A percentile compares a stretch with the other conserved stretches of the same genome.
These are phyloP conservation scores for Trypoxylon attenuatum DNA, from an alignment of 2,888 invertebrate genomes.

Conservation along the genomic window DNA sequence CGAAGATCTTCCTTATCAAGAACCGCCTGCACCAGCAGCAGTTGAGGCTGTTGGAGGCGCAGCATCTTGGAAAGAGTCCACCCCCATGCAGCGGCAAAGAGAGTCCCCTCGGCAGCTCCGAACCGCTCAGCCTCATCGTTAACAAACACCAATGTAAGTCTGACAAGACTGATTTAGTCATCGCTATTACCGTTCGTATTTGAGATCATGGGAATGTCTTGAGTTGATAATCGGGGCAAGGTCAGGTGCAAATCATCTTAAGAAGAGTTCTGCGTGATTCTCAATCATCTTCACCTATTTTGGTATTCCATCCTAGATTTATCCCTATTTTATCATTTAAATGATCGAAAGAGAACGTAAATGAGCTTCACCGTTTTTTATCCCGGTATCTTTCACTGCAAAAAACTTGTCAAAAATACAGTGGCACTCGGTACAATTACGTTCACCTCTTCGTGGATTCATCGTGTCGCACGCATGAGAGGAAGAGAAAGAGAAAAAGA, in stretches of 20 bases:
- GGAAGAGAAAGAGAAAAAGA: too few species aligned
- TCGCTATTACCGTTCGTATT: too few species aligned
- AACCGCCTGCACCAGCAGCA: slow-evolving; percentile 95
- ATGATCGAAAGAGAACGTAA: background rate
- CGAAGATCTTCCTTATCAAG: slow-evolving; percentile 94
- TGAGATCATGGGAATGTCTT: too few species aligned
- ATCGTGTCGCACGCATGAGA: too few species aligned
- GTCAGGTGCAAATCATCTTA: too few species aligned
- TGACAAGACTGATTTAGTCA: too few species aligned
- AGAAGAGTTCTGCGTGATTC: too few species aligned
- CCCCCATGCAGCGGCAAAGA: slow-evolving; percentile 69
- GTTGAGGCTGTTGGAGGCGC: slow-evolving; percentile 87
- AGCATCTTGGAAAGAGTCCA: slow-evolving; percentile 79
- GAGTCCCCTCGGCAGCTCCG: slow-evolving; percentile 70
- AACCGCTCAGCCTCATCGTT: slow-evolving; percentile 76
- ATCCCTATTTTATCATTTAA: background rate
- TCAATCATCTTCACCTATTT: background rate
- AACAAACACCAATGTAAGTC: slow-evolving; percentile 74
- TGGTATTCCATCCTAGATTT: background rate
- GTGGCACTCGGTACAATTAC: background rate
- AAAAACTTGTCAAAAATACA: background rate
- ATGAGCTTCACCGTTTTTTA: background rate
- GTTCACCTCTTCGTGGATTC: background rate
- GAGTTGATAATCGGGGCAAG: too few species aligned
- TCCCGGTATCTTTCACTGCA: background rate